phyloP scores from a whole-genome alignment of 2,113 vertebrate species.

The Amphiprion ocellaris region DNA sequence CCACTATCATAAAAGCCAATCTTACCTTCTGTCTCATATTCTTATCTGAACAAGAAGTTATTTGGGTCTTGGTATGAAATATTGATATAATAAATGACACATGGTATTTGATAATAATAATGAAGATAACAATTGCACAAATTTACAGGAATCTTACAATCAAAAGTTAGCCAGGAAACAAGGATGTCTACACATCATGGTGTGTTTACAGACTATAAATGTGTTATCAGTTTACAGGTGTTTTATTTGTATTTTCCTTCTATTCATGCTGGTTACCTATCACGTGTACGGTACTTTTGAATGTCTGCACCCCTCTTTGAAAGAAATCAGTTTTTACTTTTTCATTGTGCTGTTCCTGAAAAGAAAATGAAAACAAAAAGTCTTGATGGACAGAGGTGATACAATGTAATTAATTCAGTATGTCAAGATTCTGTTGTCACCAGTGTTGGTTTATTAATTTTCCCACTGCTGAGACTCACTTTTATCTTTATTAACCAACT shows the following conservation, averaged over 20 bases:
- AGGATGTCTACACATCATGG: no score
- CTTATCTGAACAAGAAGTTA: no score
- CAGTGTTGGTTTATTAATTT: not conserved
- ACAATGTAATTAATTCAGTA: not conserved
- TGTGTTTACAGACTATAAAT: no score
- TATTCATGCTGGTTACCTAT: not conserved
- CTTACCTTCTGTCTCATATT: no score
- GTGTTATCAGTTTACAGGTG: not conserved
- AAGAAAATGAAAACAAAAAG: not conserved
- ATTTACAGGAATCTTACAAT: no score
- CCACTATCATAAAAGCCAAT: no score
- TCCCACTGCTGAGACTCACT: not conserved
- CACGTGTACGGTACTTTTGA: not conserved
- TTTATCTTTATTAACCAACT: constrained; percentile 5
- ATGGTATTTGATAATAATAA: no score
- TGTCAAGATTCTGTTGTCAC: not conserved
- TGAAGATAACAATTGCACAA: no score
- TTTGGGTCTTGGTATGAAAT: no score
- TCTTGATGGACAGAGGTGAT: not conserved
- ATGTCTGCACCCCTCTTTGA: not conserved
- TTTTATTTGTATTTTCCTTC: constrained; percentile 6
- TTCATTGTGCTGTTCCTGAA: not conserved
- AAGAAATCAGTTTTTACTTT: not conserved
- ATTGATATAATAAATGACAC: no score
- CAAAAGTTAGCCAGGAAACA: no score